Evolutionary conservation across 2,888 invertebrate genomes (phyloP), one percentile per base, ranked within the genome.

Genomic region (Tricholauxania praeusta): DNA sequence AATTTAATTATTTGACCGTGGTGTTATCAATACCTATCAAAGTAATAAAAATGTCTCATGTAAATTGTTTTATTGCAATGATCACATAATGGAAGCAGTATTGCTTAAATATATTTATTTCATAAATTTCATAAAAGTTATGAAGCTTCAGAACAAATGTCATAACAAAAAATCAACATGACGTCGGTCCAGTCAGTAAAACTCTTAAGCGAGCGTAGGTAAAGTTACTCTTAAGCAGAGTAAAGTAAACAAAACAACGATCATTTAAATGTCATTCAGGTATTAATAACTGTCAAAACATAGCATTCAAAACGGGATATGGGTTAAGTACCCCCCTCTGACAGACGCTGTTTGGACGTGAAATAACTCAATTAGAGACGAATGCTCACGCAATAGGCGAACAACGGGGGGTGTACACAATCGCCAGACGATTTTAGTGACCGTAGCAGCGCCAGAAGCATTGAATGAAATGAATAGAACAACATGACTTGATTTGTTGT

Each of bases 281-380:
- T 84, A 86, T 85, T 85, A 84, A 84, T 85, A 84, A 84, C 80
- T 84, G 86, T 86, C 85, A 86, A 85, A 85, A 85, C 84, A 85
- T 79, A 79, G 75, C 79, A 75, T 80, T 64, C 51, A 64, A 72
- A 71, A 68, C 72, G 39, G 39, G 10, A 39, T 39, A 72, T 59
- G 64, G 59, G n/a, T 19, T n/a, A 68, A 70, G 60, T 65, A 69
- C 69, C 75, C 64, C 72, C 71, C 74, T 65, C 70, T 70, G 12
- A 39, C 55, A 55, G 7, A 63, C 8, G 28, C 22, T n/a, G 63
- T 39, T 17, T 47, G 17, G 17, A 14, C 63, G 14, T 39, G 12
- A 75, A 74, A 79, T 75, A 78, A 76, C 75, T 79, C 77, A 79
- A 79, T 79, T 77, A 77, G 72, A 77, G 75, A 67, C 32, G 69